Evolutionary conservation across 2,888 invertebrate genomes (phyloP).

Genomic region (Cryptus armator): DNA sequence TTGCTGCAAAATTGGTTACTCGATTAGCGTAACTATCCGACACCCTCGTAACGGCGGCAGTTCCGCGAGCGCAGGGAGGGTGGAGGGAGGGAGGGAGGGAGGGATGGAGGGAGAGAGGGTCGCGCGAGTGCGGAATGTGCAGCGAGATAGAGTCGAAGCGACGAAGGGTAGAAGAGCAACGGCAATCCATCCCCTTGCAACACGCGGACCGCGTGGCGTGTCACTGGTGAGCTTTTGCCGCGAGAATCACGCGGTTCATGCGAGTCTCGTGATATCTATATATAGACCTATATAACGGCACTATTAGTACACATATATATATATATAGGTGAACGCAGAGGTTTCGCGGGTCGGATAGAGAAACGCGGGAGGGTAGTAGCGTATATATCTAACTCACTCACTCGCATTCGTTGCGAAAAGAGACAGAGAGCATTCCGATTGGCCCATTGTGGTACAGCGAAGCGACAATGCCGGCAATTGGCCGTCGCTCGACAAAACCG

Average conservation of each 20-base stretch:
- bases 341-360: constrained; percentile 47
- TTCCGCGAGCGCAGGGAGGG: constrained; percentile 46
- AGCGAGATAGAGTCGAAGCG: constrained; percentile 32
- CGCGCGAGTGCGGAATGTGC: constrained; percentile 43
- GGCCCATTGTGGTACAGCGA: constrained; percentile 85
- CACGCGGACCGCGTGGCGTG: constrained; percentile 63
- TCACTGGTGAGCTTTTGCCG: constrained; percentile 36
- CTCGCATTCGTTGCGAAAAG: constrained; percentile 76
- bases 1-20: constrained; percentile 82
- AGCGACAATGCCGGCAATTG: constrained; percentile 86
- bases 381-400: constrained; percentile 31
- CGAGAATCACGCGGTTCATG: constrained; percentile 52
- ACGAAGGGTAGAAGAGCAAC: constrained; percentile 33
- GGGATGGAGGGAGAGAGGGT: not conserved
- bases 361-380: constrained; percentile 47
- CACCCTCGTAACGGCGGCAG: constrained; percentile 70
- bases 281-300: not conserved
- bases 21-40: constrained; percentile 82
- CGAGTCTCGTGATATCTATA: constrained; percentile 25
- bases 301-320: constrained; percentile 14
- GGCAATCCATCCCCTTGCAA: constrained; percentile 42
- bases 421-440: constrained; percentile 84
- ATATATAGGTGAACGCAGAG: constrained; percentile 45
- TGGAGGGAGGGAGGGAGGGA: constrained; percentile 29
- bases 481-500: constrained; percentile 86